Conservation (phyloP, 2,113 vertebrate genomes). For the Bambusicola thoracicus region DNA sequence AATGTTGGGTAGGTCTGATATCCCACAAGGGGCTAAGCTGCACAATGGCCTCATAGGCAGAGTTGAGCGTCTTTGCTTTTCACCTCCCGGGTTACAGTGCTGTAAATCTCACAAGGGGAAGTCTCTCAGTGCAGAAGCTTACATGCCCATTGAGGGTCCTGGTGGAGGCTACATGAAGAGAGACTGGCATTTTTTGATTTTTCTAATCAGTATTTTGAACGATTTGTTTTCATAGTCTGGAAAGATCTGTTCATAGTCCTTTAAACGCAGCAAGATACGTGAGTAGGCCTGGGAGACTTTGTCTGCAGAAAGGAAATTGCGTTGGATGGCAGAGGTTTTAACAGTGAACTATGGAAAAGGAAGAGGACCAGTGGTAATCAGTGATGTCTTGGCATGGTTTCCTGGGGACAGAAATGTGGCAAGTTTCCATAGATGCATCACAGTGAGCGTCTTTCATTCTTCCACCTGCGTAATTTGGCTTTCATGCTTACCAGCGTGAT, state of each 20-base stretch:
- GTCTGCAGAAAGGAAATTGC: neutral
- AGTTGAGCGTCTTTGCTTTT: neutral
- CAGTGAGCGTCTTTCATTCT: neutral
- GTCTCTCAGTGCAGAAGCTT: neutral
- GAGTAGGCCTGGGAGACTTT: neutral
- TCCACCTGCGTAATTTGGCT: neutral
- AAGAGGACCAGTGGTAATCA: neutral
- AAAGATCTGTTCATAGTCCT: neutral
- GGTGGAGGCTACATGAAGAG: neutral
- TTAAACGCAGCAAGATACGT: neutral
- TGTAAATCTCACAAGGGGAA: neutral
- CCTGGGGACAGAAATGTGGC: neutral
- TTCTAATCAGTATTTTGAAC: neutral
- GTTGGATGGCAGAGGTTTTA: neutral
- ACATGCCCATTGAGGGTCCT: neutral
- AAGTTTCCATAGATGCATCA: neutral
- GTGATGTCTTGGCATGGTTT: neutral
- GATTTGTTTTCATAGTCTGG: neutral
- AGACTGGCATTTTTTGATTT: neutral
- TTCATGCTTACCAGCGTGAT: neutral
- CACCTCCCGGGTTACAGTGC: neutral
- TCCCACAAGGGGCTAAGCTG: neutral
- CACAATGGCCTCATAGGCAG: neutral
- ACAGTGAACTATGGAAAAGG: constrained; percentile 41
- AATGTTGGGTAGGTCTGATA: neutral